These are phyloP conservation scores for Mohoua ochrocephala DNA, from an alignment of 2,113 vertebrate species.

Conservation along the genomic window DNA sequence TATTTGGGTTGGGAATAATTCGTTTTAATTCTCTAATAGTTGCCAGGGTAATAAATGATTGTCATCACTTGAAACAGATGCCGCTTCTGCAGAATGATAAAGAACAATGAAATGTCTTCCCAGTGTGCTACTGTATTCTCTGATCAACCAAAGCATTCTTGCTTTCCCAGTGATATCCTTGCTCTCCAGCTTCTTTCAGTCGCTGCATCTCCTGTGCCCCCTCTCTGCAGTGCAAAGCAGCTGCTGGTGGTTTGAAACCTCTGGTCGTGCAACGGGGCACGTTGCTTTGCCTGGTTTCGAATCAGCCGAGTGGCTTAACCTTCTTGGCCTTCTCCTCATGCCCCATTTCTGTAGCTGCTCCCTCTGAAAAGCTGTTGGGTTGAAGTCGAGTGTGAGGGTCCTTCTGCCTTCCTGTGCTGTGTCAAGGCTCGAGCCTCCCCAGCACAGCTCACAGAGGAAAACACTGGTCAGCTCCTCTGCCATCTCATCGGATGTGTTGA, in stretches of 20 bases:
- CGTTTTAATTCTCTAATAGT: neutral
- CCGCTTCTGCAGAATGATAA: neutral
- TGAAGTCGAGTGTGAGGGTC: neutral
- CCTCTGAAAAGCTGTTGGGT: neutral
- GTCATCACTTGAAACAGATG: neutral
- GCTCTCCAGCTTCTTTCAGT: neutral
- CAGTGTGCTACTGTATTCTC: neutral
- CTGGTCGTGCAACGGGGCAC: rapidly evolving
- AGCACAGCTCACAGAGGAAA: neutral
- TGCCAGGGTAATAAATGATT: neutral
- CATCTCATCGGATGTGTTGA: rapidly evolving
- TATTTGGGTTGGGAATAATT: neutral
- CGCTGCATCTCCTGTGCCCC: rapidly evolving
- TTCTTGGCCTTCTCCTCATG: neutral
- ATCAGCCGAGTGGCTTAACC: neutral
- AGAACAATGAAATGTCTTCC: neutral
- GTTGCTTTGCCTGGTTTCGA: neutral
- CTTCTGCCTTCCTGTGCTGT: neutral
- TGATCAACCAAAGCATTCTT: neutral
- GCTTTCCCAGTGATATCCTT: neutral
- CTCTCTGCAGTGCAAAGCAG: neutral
- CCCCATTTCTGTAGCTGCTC: rapidly evolving
- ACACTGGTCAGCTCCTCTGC: rapidly evolving
- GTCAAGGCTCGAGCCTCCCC: neutral
- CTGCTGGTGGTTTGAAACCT: neutral